Evolutionary conservation across 1,140 invertebrate species (phyloP), one percentile per base, ranked within the genome.

Genomic region (Drosophila dunni): DNA sequence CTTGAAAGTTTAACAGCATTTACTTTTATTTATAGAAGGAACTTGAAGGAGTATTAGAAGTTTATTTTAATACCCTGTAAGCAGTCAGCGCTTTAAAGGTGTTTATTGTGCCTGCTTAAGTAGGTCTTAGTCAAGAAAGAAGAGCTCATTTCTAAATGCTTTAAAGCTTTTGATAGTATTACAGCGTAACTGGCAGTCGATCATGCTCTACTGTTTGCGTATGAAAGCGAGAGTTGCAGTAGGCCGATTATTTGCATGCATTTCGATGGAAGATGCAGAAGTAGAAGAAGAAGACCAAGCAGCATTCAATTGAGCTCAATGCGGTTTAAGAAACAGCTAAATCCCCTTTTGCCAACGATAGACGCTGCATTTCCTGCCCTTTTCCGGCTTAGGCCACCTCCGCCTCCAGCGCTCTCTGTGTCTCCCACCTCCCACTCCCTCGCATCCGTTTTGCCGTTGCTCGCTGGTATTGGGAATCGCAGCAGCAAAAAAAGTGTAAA

Each of bases 331-430:
- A 57, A 75, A 58, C 48, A 60, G 54, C 50, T 56, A 56, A 67
- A 56, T 76, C 40, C 51, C 24, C 24, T 29, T 46, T 60, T 56
- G 40, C 45, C 20, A 63, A 57, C 71, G 15, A 53, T 46, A 63
- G 48, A 60, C 40, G 56, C 45, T 64, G 75, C 75, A 73, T 67
- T 76, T 76, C 50, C 74, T 53, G 64, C 20, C 38, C 38, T 61
- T 53, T 68, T 73, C 70, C 70, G 56, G 62, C 17, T 63, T 54
- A 8, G 48, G 57, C 57, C 20, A 11, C 17, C 24, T 13, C 11
- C 8, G 11, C n/a, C 13, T 11, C 2, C n/a, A n/a, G 8, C 33
- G 10, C 2, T 8, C n/a, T 9, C 53, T 11, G 2, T 4, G 9
- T 20, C 1, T 11, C 58, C 34, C 20, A 10, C 24, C 11, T 9